Evolutionary conservation across 2,797 vertebrate species (phyloP), one percentile per base, ranked within the genome.

Genomic region (Moxostoma hubbsi): DNA sequence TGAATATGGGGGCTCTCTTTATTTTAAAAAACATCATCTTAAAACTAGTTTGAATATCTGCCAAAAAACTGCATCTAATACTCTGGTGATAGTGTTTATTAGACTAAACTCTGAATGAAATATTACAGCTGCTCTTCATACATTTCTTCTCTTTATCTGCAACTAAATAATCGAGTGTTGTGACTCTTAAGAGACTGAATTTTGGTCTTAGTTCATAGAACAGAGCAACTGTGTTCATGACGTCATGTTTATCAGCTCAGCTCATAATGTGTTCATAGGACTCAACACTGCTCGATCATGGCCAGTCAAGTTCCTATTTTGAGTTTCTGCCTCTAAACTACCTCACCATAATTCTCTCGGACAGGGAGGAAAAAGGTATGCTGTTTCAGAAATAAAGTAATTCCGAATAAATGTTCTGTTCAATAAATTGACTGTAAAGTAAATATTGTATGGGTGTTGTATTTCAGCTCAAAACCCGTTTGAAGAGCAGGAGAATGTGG

Each of bases 301-400:
- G 93, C 68, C 90, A 84, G 58, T 77, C 79, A 0, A 77, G 86
- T 62, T 73, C 75, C 12, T 77, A 79, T 1, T 62, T 89, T 7
- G 92, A 95, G 46, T 95, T 96, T 87, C 89, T 95, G 84, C 93
- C 94, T 49, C 91, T 95, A 62, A 90, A 88, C 91, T 94, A 95
- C 92, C 93, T 96, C 77, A 87, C 92, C 83, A 91, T 91, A 77
- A 90, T 93, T 81, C 88, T 96, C 87, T 90, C 90, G 79, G 90
- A 92, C 69, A 83, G 93, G 77, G 94, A 94, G 78, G 83, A 73
- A 82, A 83, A 90, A 92, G 93, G 93, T 86, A 76, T n/a, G 13
- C 7, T 1, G 15, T 93, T 90, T 86, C 24, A 73, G 16, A 73
- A 9, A 15, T 4, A 0, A 11, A 36, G 4, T 78, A 12, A 36